Evolutionary conservation across 1,140 invertebrate species (phyloP), one percentile per base, ranked within the genome.

Genomic region (Phocides pigmalion): DNA sequence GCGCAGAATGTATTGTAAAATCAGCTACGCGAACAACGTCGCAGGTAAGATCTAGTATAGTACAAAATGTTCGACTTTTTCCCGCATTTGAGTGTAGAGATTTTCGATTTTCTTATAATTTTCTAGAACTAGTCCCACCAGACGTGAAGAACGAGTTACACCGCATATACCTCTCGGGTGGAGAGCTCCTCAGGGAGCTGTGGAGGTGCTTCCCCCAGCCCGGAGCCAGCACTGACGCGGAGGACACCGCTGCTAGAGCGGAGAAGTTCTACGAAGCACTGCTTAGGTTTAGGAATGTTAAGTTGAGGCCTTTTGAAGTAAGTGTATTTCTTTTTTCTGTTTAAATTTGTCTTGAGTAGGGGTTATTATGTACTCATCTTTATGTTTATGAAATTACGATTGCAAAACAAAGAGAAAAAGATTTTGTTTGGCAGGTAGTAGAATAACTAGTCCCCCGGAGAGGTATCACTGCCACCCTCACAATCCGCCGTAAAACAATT

Each of bases 131-230:
- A 70, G 95, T 98, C 68, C 95, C 97, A 22, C 82, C 93, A 28
- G 96, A 98, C 77, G 93, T 98, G 58, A 96, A 97, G 82, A 94
- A 94, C 35, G 98, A 99, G 80, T 92, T 99, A 8, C 93, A 95
- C 41, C 94, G 95, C 63, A 91, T 98, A 22, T 99, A 99, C 91
- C 93, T 95, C 9, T 97, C 97, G 11, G 92, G 96, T 1, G 95
- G 96, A 68, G 98, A 99, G 92, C 91, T 99, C 41, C 87, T 99
- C 4, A 94, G 96, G 61, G 97, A 99, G 90, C 98, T 99, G 91
- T 99, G 98, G 98, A 93, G 95, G 19, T 97, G 97, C 87, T 98
- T 99, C 92, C 98, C 98, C 46, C 95, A 96, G 8, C 97, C 96
- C 0, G 96, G 95, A 4, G 93, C 95, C 32, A 39, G 41, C n/a